Base-by-base conservation (phyloP, 2,113 vertebrate genomes). In the Siphamia tubifer region DNA sequence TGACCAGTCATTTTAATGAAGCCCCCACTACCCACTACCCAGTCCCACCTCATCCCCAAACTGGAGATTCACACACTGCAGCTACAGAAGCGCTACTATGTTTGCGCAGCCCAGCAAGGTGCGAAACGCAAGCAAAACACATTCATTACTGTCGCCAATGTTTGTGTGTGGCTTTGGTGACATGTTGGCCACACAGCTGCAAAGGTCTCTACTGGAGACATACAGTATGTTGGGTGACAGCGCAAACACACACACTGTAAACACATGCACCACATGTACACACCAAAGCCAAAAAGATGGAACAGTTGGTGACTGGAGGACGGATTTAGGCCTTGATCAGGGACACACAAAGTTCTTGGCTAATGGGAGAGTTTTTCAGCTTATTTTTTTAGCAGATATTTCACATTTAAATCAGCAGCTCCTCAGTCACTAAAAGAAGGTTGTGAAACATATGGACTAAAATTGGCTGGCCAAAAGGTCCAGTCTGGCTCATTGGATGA, bases 21-120 rank as follows among this genome's bases (percentile, higher is more conserved):
- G 35, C 11, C 12, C n/a, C 44, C 45, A 13, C 24, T 16, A 5
- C 23, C 8, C 6, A 30, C 36, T 16, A 5, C n/a, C 15, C 4
- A 34, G 9, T 6, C 31, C 3, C 3, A 11, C 13, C 4, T 11
- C 8, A 34, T 34, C 31, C 31, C 13, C 3, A 11, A 34, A 34
- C 8, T 10, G 31, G 13, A 12, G 31, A 4, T 8, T 34, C 31
- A 11, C 31, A 11, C 31, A 34, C 31, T 11, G 31, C 31, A 4
- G 31, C 31, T 38, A 16, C 13, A 16, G 4, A 23, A n/a, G n/a
- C n/a, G n/a, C n/a, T n/a, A n/a, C n/a, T n/a, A 16, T 68, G 69
- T 79, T 69, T 58, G 67, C 64, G n/a, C 57, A 69, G n/a, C 56
- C 53, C 24, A 52, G 51, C 5, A 3, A 62, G 60, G 56, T 30